These are phyloP conservation scores for Myopa testacea DNA, from an alignment of 2,888 invertebrate genomes.

Conservation along the genomic window DNA sequence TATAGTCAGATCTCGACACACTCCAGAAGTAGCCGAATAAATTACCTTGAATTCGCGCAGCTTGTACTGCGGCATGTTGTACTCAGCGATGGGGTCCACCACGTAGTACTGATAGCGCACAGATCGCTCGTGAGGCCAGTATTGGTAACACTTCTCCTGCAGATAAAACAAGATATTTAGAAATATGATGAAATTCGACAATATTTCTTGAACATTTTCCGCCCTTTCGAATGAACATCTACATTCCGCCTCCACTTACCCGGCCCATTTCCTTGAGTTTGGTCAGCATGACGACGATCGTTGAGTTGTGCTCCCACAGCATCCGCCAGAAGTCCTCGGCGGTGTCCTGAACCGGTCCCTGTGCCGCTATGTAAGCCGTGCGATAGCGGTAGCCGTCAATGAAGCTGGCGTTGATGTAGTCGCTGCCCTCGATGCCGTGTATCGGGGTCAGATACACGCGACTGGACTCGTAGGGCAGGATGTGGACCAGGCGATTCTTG, in stretches of 20 bases:
- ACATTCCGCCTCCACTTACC: conserved; percentile 72
- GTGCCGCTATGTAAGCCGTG: conserved; percentile 97
- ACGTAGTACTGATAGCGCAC: conserved; percentile 98
- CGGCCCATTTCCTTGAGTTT: conserved; percentile 98
- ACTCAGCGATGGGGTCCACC: conserved; percentile 99
- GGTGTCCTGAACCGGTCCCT: conserved; percentile 96
- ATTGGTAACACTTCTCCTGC: conserved; percentile 98
- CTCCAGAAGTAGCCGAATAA: background rate
- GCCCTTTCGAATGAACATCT: background rate
- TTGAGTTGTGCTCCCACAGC: conserved; percentile 99
- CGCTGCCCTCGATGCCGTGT: conserved; percentile 90
- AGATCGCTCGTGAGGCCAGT: conserved; percentile 98
- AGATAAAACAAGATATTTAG: conserved; percentile 8
- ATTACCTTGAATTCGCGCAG: conserved; percentile 94
- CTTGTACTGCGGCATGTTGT: conserved; percentile 99
- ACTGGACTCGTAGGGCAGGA: conserved; percentile 96
- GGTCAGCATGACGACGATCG: conserved; percentile 98
- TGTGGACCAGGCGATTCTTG: conserved; percentile 98
- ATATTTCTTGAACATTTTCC: background rate
- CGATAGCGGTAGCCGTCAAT: conserved; percentile 96
- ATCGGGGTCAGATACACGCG: conserved; percentile 94
- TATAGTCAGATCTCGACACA: background rate
- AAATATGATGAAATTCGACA: background rate
- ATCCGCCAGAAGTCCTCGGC: conserved; percentile 99
- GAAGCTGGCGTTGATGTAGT: conserved; percentile 98